Base-by-base conservation (phyloP, 2,888 invertebrate genomes). In the Thyatira batis region DNA sequence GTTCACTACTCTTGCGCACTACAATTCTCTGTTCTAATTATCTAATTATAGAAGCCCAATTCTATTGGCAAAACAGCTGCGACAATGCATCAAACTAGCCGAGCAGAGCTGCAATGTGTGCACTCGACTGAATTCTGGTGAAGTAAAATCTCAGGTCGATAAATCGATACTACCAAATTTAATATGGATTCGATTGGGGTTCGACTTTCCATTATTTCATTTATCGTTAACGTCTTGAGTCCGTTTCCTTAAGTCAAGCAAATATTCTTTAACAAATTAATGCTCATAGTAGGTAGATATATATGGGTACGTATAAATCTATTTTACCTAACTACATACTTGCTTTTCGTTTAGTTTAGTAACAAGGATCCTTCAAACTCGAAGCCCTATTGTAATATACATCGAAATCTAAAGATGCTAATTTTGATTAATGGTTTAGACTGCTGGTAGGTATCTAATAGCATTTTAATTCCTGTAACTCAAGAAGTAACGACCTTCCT, bases 21-120 rank as follows among this genome's bases (percentile, higher is more conserved):
- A 57, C 60, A 46, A 21, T 51, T 23, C 13, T 61, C 54, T 66
- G 63, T 50, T 50, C 72, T 57, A 66, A 60, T 63, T 63, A 59
- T 56, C 69, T 66, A 71, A 61, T 58, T 71, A 71, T 73, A 71
- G 65, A 57, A 50, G 53, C 51, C 57, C 48, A 60, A 67, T 65
- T 56, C 59, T 61, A 61, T 71, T 71, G 57, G 73, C 73, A 54
- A 64, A 71, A 73, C 65, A 65, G 57, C 60, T 62, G 61, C 67
- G 68, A 69, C 67, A 73, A 68, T 60, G 59, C 27, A 55, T 69
- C 53, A 45, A 28, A 45, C 58, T 54, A 13, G n/a, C n/a, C 33
- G n/a, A 13, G 33, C 6, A 11, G 33, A 6, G 13, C 17, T n/a
- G 13, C 33, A 13, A n/a, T 39, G 4, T 30, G 33, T 13, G 39